These are phyloP conservation scores for Tetramorium simillimum DNA, from an alignment of 1,140 invertebrate genomes.

Conservation along the genomic window DNA sequence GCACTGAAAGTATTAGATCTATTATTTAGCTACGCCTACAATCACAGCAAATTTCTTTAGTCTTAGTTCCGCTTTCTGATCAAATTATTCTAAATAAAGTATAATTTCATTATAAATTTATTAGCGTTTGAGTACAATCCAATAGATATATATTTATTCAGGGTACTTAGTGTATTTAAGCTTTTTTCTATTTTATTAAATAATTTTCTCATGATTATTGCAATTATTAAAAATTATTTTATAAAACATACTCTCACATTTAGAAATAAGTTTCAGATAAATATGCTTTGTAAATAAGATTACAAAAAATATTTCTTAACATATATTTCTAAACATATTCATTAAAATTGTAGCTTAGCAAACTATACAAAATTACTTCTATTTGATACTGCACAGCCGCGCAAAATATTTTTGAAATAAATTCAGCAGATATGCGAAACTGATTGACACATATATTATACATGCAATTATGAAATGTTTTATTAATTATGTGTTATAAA, in stretches of 20 bases:
- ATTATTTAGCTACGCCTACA: constrained; percentile 71
- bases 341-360: constrained; percentile 23
- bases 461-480: constrained; percentile 49
- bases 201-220: not conserved
- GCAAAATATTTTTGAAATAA: constrained; percentile 56
- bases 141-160: not conserved
- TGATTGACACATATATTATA: constrained; percentile 53
- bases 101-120: constrained; percentile 19
- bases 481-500: constrained; percentile 32
- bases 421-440: constrained; percentile 45
- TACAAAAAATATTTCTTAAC: constrained; percentile 18
- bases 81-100: constrained; percentile 7
- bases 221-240: constrained; percentile 23
- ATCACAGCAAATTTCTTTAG: constrained; percentile 61
- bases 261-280: not conserved
- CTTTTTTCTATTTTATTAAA: not conserved
- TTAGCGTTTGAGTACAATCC: not conserved
- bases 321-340: constrained; percentile 19
- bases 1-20: constrained; percentile 59
- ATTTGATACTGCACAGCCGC: constrained; percentile 22
- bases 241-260: not conserved
- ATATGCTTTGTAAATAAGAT: constrained; percentile 2
- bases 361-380: constrained; percentile 45
- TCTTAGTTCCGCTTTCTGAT: constrained; percentile 15
- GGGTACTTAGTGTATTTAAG: not conserved